Base-by-base conservation (phyloP, 2,888 invertebrate species). In the Spilosoma lubricipeda region DNA sequence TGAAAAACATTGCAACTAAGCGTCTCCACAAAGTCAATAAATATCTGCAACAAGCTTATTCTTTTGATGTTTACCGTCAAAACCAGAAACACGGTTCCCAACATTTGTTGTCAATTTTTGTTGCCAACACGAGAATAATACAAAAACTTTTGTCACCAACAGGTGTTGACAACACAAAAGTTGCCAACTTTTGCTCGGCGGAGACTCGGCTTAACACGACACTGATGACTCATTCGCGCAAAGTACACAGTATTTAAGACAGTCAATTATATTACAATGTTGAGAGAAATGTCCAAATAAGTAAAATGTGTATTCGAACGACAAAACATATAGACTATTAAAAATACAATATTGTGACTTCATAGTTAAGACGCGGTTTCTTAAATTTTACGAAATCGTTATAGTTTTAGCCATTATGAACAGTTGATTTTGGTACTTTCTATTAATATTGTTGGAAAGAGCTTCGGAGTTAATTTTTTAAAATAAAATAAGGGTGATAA, bases 251-350 rank as follows among this genome's bases (percentile, higher is more conserved):
- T 42, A 67, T 67, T 42, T 27, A 18, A 27, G n/a, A 67, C 67
- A 45, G 45, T 27, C 9, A 45, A 27, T 45, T 67, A 67, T 36
- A 67, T 45, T 67, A 45, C 15, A 30, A 52, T 52, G 23, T 52
- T 67, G 30, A 67, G 2, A 67, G 30, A 67, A 9, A 30, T 45
- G 11, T 67, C 20, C 30, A 45, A 67, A 15, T 45, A 45, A 8
- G 18, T 45, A 42, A 20, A 42, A 45, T 67, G 42, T 56, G 63
- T 30, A 30, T 65, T 30, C n/a, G 73, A 45, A 8, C 56, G 68
- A 63, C 64, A 39, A 56, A 48, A 45, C n/a, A 23, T 59, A 67
- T 68, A 27, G 63, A 71, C 67, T 68, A 48, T 67, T 27, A 56
- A 27, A 27, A 5, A 67, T 45, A 42, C n/a, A n/a, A 42, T 27